These are phyloP conservation scores for Drosophila meridionalis DNA, from an alignment of 2,888 invertebrate genomes.

Conservation along the genomic window DNA sequence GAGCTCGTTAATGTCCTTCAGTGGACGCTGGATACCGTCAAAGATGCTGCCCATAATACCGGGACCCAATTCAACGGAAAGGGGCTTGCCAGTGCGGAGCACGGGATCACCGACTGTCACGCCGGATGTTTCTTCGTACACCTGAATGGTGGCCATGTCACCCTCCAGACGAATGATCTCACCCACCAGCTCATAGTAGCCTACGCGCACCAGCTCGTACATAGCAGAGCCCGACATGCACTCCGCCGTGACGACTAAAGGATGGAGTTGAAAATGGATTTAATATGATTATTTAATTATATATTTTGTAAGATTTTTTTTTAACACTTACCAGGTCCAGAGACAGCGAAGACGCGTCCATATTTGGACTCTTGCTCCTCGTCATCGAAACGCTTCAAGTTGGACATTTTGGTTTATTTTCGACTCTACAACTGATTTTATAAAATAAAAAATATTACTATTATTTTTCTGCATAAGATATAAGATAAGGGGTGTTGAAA, in stretches of 20 bases:
- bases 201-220: conserved; percentile 99
- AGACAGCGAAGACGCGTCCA: conserved; percentile 98
- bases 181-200: conserved; percentile 98
- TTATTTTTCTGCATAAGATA: conserved; percentile 18
- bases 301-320: too few species aligned
- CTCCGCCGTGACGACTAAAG: conserved; percentile 98
- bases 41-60: conserved; percentile 99
- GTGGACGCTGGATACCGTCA: conserved; percentile 99
- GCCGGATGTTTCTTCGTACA: conserved; percentile 98
- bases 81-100: conserved; percentile 98
- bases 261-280: not conserved
- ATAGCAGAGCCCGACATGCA: conserved; percentile 99
- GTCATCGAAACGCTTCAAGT: conserved; percentile 90
- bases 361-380: conserved; percentile 95
- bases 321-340: conserved; percentile 99
- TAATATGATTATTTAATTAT: not conserved
- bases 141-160: conserved; percentile 99
- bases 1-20: conserved; percentile 97
- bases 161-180: conserved; percentile 99
- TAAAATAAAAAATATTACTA: not conserved
- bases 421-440: conserved; percentile 55
- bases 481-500: conserved; percentile 23
- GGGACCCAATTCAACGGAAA: conserved; percentile 99
- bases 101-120: conserved; percentile 99
- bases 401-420: conserved; percentile 86